A percentile compares a stretch with the other conserved stretches of the same genome.
These are phyloP conservation scores for Matsumurasca onukii DNA, from an alignment of 1,140 invertebrate genomes.

Conservation along the genomic window DNA sequence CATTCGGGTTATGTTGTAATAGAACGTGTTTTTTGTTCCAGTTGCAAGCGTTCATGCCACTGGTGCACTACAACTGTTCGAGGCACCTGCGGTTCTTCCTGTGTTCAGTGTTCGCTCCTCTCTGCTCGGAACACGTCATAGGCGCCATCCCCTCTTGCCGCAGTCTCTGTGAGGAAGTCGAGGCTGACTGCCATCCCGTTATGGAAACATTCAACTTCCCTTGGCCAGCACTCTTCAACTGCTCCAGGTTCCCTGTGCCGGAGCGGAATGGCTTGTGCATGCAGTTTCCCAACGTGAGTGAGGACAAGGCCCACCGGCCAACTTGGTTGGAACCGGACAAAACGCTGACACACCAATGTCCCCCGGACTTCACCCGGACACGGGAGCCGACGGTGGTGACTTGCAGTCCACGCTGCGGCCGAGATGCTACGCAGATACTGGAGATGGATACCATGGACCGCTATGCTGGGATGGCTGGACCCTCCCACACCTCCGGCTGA, in stretches of 20 bases:
- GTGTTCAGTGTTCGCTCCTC: constrained; percentile 93
- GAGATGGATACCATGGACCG: not conserved
- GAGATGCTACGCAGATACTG: constrained; percentile 64
- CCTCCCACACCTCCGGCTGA: not conserved
- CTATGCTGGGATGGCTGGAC: constrained; percentile 4
- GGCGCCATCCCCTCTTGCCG: constrained; percentile 92
- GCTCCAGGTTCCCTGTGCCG: constrained; percentile 67
- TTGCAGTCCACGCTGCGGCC: constrained; percentile 64
- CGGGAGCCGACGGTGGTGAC: constrained; percentile 51
- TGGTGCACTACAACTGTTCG: constrained; percentile 92
- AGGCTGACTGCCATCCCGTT: constrained; percentile 80
- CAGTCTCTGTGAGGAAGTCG: constrained; percentile 84
- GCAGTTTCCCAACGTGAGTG: constrained; percentile 65
- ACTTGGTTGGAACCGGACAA: constrained; percentile 1
- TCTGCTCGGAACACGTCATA: constrained; percentile 94
- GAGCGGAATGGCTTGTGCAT: constrained; percentile 95
- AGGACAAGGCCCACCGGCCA: not conserved
- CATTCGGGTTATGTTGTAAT: no score
- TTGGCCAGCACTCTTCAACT: constrained; percentile 89
- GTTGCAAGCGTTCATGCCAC: constrained; percentile 82
- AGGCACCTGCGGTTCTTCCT: constrained; percentile 88
- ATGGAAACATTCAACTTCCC: constrained; percentile 86
- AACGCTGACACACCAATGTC: constrained; percentile 39
- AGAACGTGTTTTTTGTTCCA: no score
- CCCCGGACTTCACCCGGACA: constrained; percentile 52